Evolutionary conservation across 2,888 invertebrate species (phyloP), one percentile per base, ranked within the genome.

Genomic region (Hydrotaea cyrtoneurina): DNA sequence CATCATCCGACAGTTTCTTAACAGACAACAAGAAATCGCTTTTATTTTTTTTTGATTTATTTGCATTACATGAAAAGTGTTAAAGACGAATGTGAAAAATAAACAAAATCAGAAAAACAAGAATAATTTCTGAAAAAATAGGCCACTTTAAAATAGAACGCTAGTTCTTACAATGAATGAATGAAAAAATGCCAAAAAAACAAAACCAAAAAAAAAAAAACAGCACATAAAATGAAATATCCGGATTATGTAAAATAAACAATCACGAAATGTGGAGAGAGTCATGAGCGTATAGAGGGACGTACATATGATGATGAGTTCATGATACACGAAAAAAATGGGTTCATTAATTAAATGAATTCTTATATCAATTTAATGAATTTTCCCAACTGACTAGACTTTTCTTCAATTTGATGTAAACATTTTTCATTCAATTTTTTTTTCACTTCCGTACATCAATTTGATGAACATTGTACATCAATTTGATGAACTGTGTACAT

Each of bases 111-210:
- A 55, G 21, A 19, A 59, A 73, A 19, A 46, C 46, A 46, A 59
- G 15, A 74, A 36, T 21, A 21, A 59, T 59, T 36, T 71, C 53
- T 10, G 7, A 10, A 74, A 59, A 74, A 62, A 43, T 74, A 46
- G 74, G 74, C 53, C 74, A 74, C 21, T 62, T 23, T 74, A 59
- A 74, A 74, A 74, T 74, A 74, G 74, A 62, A 46, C 15, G 7
- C 36, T 19, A 3, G 15, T 13, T 46, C 21, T 66, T 64, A 43
- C 19, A n/a, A n/a, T n/a, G n/a, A n/a, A 19, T 10, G 5, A 36
- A n/a, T 50, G 50, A 31, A n/a, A 62, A 62, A 66, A 66, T 43
- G 36, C 10, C 64, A 64, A 36, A 36, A 64, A 64, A 8, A 2
- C 36, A 10, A 1, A 36, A 31, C n/a, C 17, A 15, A 31, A 31